Percentiles rank a stretch among this genome's conserved stretches.
phyloP scores from a whole-genome alignment of 2,113 vertebrate genomes.

The Lepus americanus region DNA sequence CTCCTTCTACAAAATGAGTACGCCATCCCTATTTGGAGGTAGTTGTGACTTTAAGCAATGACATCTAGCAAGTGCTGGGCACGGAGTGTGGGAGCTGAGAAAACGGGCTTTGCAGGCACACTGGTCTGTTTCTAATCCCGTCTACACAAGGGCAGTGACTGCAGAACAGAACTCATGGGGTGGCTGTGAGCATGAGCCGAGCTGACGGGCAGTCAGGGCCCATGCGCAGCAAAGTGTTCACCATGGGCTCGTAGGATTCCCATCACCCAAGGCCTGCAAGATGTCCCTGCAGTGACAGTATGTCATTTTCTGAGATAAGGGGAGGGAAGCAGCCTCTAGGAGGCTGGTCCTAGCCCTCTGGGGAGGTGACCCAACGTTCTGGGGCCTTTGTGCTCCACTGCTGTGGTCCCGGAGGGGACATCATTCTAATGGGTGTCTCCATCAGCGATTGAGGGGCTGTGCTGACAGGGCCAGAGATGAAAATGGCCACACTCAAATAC shows the following conservation, averaged over 20 bases:
- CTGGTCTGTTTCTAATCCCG: neutral
- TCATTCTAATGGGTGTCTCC: neutral
- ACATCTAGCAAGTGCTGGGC: neutral
- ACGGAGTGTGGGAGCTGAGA: neutral
- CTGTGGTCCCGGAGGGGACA: neutral
- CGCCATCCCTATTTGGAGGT: neutral
- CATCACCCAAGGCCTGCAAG: neutral
- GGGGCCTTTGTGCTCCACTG: neutral
- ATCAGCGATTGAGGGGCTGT: neutral
- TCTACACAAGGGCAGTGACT: neutral
- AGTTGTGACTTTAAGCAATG: neutral
- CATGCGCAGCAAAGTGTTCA: neutral
- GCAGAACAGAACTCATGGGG: neutral
- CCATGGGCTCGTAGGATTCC: neutral
- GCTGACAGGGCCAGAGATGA: neutral
- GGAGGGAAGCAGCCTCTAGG: neutral
- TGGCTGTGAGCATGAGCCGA: neutral
- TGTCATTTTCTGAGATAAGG: neutral
- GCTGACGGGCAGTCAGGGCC: neutral
- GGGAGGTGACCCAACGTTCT: neutral
- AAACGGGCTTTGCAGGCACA: neutral
- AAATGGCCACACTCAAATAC: neutral
- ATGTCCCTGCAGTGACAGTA: neutral
- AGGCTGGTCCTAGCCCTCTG: neutral
- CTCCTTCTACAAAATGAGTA: neutral